Evolutionary conservation across 2,888 invertebrate genomes (phyloP).

Genomic region (Acleris emargana): DNA sequence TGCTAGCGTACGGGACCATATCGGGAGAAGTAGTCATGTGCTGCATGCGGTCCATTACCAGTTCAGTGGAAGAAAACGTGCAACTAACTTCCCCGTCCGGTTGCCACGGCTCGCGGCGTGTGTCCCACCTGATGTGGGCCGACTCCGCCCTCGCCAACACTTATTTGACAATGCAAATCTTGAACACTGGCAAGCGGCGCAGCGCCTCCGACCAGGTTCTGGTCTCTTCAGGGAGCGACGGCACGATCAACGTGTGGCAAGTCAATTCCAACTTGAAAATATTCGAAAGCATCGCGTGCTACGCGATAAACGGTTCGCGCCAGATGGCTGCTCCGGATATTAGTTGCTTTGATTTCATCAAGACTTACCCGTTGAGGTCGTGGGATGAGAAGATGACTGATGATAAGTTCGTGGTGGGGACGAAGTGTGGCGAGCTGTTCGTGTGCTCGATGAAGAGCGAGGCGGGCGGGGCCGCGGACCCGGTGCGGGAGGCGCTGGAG

Average conservation of each 20-base stretch:
- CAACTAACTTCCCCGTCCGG: constrained; percentile 61
- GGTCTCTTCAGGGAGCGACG: constrained; percentile 53
- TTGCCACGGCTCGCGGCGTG: constrained; percentile 62
- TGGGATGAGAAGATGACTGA: constrained; percentile 56
- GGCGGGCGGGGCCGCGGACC: constrained; percentile 54
- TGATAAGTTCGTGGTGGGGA: constrained; percentile 68
- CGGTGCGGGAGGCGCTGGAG: constrained; percentile 59
- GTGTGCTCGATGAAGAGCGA: constrained; percentile 58
- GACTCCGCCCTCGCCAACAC: constrained; percentile 57
- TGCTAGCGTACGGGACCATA: constrained; percentile 68
- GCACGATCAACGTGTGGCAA: constrained; percentile 67
- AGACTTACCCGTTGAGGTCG: constrained; percentile 56
- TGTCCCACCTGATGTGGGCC: constrained; percentile 64
- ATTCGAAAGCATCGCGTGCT: constrained; percentile 62
- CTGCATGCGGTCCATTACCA: constrained; percentile 52
- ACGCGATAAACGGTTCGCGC: constrained; percentile 56
- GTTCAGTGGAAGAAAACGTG: constrained; percentile 47
- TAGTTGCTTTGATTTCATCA: constrained; percentile 70
- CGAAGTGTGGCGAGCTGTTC: constrained; percentile 58
- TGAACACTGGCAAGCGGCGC: constrained; percentile 60
- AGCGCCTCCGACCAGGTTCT: constrained; percentile 65
- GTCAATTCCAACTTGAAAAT: constrained; percentile 60
- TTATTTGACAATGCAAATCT: constrained; percentile 63
- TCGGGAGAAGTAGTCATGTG: constrained; percentile 70
- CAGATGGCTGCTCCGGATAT: constrained; percentile 59